Conservation (phyloP, 2,888 invertebrate genomes). For the Sceliomorpha sp. region DNA sequence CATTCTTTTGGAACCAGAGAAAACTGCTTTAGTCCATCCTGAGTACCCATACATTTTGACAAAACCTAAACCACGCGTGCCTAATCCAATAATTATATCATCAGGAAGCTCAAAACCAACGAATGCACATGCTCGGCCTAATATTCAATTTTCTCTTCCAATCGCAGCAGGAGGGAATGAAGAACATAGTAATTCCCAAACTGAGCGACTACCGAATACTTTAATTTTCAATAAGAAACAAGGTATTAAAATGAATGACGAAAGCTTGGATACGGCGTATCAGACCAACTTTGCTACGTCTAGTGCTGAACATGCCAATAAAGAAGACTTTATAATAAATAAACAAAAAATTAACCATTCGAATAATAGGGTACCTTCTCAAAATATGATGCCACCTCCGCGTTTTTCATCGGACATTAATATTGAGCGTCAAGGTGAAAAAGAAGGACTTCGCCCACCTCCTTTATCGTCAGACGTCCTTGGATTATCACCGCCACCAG, state of each 20-base stretch:
- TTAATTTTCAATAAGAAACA: constrained; percentile 51
- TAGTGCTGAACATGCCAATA: constrained; percentile 45
- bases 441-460: constrained; percentile 72
- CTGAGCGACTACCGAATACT: constrained; percentile 70
- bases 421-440: constrained; percentile 54
- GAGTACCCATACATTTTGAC: constrained; percentile 74
- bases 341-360: constrained; percentile 28
- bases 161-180: constrained; percentile 69
- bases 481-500: constrained; percentile 75
- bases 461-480: constrained; percentile 72
- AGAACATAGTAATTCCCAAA: constrained; percentile 68
- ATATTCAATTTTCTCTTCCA: constrained; percentile 70
- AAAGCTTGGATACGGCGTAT: constrained; percentile 66
- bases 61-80: constrained; percentile 70
- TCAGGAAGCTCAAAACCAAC: constrained; percentile 55
- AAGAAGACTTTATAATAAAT: constrained; percentile 37
- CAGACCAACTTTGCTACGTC: constrained; percentile 70
- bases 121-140: constrained; percentile 58
- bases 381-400: constrained; percentile 71
- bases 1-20: constrained; percentile 28
- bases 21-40: constrained; percentile 65
- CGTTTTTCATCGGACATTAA: constrained; percentile 45
- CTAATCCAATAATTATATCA: constrained; percentile 69
- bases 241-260: constrained; percentile 60
- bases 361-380: constrained; percentile 65